Base-by-base conservation (phyloP, 2,888 invertebrate species). In the Tridacna gigas region DNA sequence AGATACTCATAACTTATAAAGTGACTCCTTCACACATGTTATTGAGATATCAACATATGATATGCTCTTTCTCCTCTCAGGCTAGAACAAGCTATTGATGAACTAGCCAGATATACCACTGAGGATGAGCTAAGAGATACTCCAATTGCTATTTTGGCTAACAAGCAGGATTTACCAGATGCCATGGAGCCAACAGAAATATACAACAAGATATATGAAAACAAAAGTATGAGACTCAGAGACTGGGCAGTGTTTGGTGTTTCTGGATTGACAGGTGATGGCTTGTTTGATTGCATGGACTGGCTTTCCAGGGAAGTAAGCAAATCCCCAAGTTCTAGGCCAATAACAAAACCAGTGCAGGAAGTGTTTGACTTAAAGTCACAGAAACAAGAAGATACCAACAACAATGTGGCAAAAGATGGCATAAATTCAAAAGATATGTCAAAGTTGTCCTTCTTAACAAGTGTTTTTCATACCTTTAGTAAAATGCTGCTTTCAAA, bases 101-200 rank as follows among this genome's bases (percentile, higher is more conserved):
- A 89, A 69, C 28, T 90, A 0, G 63, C 74, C 12, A 13, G 37
- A 2, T 61, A 66, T 5, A 4, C 82, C 0, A 22, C 56, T 2
- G 89, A 89, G 45, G 86, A 89, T 13, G 90, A 90, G 77, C 63
- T 89, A 9, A 26, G 47, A 11, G 84, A 83, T 15, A 63, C 85
- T 20, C 80, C 86, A 4, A 22, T 91, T 4, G 67, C 86, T 15
- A 78, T 91, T 22, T 61, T 90, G 37, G 89, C 90, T 15, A 92
- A 92, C 80, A 92, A 92, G 81, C 91, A 91, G 69, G 92, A 92
- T 74, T n/a, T 89, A 25, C 61, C 79, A 2, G 65, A 77, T 20
- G 90, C 88, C 28, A 71, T 91, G 80, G 80, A 82, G 15, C 76
- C 75, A 15, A 66, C 77, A 12, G 87, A 91, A 12, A 81, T 91